These are phyloP conservation scores for Dicrostonyx torquatus DNA, from an alignment of 2,797 vertebrate species.

Conservation along the genomic window DNA sequence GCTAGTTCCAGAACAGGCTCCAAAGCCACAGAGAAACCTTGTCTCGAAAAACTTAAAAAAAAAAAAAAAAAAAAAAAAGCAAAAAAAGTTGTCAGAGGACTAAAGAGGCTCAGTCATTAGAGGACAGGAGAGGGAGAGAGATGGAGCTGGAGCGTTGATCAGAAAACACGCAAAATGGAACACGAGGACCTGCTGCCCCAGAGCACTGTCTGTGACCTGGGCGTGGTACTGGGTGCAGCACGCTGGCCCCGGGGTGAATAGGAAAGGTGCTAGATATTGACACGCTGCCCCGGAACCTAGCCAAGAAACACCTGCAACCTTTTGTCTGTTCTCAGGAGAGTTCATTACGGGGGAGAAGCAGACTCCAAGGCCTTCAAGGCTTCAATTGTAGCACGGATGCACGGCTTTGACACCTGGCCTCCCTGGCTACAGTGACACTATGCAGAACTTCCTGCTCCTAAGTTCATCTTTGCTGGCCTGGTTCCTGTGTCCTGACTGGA, in stretches of 20 bases:
- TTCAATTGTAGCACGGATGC: neutral
- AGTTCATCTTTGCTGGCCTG: neutral
- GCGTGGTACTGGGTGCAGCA: neutral
- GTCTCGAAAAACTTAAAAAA: no score
- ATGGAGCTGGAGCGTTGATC: no score
- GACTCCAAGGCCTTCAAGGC: neutral
- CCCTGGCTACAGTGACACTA: neutral
- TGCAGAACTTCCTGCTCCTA: neutral
- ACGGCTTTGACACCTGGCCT: neutral
- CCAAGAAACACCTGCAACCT: neutral
- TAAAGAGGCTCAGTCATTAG: neutral
- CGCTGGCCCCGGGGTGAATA: neutral
- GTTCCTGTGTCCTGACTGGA: neutral
- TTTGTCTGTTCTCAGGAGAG: neutral
- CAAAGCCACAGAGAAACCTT: no score
- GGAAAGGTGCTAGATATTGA: neutral
- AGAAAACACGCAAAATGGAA: neutral
- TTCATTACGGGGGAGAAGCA: neutral
- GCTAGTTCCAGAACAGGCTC: no score
- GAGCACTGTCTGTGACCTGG: neutral
- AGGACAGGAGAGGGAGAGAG: neutral
- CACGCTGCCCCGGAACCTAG: neutral
- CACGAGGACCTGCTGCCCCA: neutral
- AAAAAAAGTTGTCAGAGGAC: neutral
- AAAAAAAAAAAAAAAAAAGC: no score